These are phyloP conservation scores for Bergia sp. DNA, from an alignment of 92 coral and sea anemone genomes.

Conservation along the genomic window DNA sequence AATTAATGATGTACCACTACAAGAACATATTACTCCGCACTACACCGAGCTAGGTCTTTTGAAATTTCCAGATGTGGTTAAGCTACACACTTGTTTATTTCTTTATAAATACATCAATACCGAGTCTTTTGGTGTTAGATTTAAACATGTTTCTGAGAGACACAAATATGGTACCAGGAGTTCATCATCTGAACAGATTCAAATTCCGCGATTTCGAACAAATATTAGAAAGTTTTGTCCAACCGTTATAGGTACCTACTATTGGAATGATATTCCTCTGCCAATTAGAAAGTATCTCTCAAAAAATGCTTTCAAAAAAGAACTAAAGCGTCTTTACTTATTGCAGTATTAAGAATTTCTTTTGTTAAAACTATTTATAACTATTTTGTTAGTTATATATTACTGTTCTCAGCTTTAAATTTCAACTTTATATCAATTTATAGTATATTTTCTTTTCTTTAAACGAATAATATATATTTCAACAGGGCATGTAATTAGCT, in stretches of 20 bases:
- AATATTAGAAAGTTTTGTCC: constrained; percentile 51
- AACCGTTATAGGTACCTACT: constrained; percentile 41
- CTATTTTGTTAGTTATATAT: constrained; percentile 22
- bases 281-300: not conserved
- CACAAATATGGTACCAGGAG: constrained; percentile 44
- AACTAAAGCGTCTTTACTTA: constrained; percentile 27
- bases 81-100: constrained; percentile 38
- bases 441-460: constrained; percentile 17
- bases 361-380: constrained; percentile 22
- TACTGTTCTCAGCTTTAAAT: constrained; percentile 39
- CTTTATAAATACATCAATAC: constrained; percentile 15
- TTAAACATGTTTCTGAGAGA: constrained; percentile 38
- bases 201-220: constrained; percentile 31
- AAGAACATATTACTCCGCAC: constrained; percentile 32
- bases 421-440: constrained; percentile 33
- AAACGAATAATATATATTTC: constrained; percentile 14
- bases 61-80: constrained; percentile 51
- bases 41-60: constrained; percentile 29
- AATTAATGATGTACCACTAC: constrained; percentile 37
- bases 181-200: constrained; percentile 25
- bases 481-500: constrained; percentile 29
- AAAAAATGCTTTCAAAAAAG: constrained; percentile 22
- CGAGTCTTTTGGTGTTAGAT: not conserved
- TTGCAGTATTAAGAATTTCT: constrained; percentile 31
- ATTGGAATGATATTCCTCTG: constrained; percentile 41